Evolutionary conservation across 2,888 invertebrate genomes (phyloP).

Genomic region (Pristionchus japonicus): DNA sequence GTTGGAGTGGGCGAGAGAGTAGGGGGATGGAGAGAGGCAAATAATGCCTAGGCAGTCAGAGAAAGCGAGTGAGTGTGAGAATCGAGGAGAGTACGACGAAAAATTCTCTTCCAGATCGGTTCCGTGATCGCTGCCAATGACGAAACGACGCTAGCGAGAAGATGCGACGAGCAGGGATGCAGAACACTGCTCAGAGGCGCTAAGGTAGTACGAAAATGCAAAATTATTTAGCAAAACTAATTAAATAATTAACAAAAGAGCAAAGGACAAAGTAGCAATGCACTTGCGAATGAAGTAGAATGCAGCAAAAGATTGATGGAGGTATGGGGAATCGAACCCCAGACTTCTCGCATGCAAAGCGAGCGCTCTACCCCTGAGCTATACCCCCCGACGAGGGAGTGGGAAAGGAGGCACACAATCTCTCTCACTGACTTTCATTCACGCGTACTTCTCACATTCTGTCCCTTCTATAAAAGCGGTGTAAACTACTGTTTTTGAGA

Average conservation of each 20-base stretch:
- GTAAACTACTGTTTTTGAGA: too few species aligned
- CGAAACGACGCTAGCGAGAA: not conserved
- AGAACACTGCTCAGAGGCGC: not conserved
- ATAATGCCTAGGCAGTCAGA: not conserved
- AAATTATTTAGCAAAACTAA: too few species aligned
- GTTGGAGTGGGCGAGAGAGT: not conserved
- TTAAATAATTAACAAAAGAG: not conserved
- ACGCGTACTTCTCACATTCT: not conserved
- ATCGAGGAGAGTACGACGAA: not conserved
- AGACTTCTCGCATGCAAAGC: conserved; percentile 65
- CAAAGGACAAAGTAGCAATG: not conserved
- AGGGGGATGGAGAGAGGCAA: too few species aligned
- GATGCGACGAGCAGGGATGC: not conserved
- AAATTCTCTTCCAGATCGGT: not conserved
- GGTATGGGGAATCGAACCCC: conserved; percentile 59
- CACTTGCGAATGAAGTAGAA: not conserved
- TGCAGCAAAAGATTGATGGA: conserved; percentile 46
- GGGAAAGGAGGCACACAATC: not conserved
- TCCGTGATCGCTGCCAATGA: not conserved
- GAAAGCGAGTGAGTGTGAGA: not conserved
- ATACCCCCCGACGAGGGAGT: conserved; percentile 48
- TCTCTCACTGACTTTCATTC: not conserved
- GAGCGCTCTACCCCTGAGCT: conserved; percentile 72
- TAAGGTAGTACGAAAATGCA: too few species aligned
- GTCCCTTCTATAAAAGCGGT: not conserved